A percentile compares a stretch with the other conserved stretches of the same genome.
Conservation (phyloP, 2,113 vertebrate species). For the Leuciscus idus region DNA sequence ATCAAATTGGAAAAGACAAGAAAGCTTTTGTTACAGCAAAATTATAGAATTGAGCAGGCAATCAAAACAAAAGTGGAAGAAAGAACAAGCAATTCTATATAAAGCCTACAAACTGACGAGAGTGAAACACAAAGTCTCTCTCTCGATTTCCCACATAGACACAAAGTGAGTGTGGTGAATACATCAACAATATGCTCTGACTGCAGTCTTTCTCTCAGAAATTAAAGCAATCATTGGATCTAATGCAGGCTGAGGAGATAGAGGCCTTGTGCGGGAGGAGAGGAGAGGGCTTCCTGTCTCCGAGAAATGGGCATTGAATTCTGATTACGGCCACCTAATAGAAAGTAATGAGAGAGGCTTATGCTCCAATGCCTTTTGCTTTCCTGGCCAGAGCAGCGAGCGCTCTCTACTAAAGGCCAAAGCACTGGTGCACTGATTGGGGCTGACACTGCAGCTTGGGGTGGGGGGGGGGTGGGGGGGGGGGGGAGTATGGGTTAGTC, state of each 20-base stretch:
- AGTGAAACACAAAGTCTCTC: neutral
- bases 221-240: conserved; percentile 60
- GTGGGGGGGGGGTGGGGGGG: neutral
- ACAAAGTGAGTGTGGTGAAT: conserved; percentile 12
- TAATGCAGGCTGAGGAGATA: conserved; percentile 63
- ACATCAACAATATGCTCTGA: conserved; percentile 25
- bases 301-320: conserved; percentile 68
- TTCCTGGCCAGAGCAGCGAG: conserved; percentile 52
- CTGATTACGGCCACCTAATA: conserved; percentile 68
- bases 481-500: conserved; percentile 5
- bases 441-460: conserved; percentile 55
- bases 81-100: conserved; percentile 8
- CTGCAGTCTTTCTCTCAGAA: conserved; percentile 48
- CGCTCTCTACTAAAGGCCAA: conserved; percentile 57
- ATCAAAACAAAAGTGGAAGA: conserved; percentile 19
- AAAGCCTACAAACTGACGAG: neutral
- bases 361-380: conserved; percentile 62
- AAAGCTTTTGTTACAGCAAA: neutral
- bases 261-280: conserved; percentile 35
- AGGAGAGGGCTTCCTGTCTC: conserved; percentile 61
- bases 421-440: conserved; percentile 49
- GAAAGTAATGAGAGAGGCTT: conserved; percentile 69
- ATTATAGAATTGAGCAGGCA: conserved; percentile 20
- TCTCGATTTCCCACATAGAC: conserved; percentile 21
- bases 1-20: neutral